Evolutionary conservation across 2,113 vertebrate species (phyloP).

Genomic region (Globicephala melas): DNA sequence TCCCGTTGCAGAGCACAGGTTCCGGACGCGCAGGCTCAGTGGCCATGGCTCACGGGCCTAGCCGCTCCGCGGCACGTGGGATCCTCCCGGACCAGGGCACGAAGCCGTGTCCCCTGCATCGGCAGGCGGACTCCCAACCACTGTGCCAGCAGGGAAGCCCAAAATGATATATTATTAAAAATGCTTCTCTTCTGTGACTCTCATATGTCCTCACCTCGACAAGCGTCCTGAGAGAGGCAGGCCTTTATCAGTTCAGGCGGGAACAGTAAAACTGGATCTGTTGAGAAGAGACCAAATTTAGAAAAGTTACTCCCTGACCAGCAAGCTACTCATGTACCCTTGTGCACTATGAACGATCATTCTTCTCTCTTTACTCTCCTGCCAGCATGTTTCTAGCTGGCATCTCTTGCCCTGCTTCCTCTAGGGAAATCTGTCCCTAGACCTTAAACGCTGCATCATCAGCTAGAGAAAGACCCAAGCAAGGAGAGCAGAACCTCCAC

Average conservation of each 20-base stretch:
- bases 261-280: constrained; percentile 33
- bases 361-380: background rate
- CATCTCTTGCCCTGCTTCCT: background rate
- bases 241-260: background rate
- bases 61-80: no score
- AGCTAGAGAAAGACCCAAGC: background rate
- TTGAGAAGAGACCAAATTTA: constrained; percentile 18
- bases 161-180: background rate
- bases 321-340: background rate
- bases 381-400: background rate
- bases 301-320: background rate
- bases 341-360: background rate
- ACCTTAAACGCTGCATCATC: background rate
- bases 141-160: no score
- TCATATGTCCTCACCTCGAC: constrained; percentile 31
- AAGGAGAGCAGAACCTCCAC: background rate
- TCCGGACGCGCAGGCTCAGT: no score
- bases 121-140: no score
- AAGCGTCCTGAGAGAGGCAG: background rate
- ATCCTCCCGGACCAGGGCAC: no score
- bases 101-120: no score
- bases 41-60: no score
- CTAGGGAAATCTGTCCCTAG: background rate
- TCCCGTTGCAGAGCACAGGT: no score
- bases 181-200: background rate